A percentile compares a stretch with the other conserved stretches of the same genome.
Evolutionary conservation across 2,888 invertebrate genomes (phyloP).

Genomic region (Pasiphila rectangulata): DNA sequence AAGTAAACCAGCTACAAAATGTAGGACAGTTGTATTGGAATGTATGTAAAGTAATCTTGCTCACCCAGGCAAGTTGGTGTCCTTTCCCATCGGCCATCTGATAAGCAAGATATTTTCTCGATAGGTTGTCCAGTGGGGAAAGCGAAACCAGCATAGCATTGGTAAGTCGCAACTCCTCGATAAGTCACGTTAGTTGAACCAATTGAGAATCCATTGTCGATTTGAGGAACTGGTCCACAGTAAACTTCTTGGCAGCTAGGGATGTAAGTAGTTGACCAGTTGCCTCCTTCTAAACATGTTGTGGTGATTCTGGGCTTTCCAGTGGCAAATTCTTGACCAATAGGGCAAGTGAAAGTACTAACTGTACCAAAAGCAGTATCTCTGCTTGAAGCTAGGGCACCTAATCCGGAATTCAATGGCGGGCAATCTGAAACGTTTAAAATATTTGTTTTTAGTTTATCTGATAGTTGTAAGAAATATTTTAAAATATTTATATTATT

Average conservation of each 20-base stretch:
- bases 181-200: conserved; percentile 97
- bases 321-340: conserved; percentile 96
- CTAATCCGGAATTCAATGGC: conserved; percentile 89
- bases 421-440: conserved; percentile 87
- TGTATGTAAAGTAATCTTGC: conserved; percentile 31
- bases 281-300: conserved; percentile 92
- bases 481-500: neutral
- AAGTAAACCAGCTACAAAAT: neutral
- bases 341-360: conserved; percentile 94
- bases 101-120: conserved; percentile 93
- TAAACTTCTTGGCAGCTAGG: conserved; percentile 97
- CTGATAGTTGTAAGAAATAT: neutral
- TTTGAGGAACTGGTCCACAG: conserved; percentile 98
- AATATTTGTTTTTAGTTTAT: conserved; percentile 18
- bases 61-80: conserved; percentile 93
- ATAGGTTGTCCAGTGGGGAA: conserved; percentile 93
- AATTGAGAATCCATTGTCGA: conserved; percentile 97
- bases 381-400: conserved; percentile 93
- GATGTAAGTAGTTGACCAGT: conserved; percentile 95
- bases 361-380: conserved; percentile 95
- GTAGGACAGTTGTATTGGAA: neutral
- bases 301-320: conserved; percentile 91
- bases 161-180: conserved; percentile 95
- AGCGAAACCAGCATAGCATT: conserved; percentile 97
- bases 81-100: conserved; percentile 95